Conservation (phyloP, 2,113 vertebrate genomes). For the Fulmarus glacialis region DNA sequence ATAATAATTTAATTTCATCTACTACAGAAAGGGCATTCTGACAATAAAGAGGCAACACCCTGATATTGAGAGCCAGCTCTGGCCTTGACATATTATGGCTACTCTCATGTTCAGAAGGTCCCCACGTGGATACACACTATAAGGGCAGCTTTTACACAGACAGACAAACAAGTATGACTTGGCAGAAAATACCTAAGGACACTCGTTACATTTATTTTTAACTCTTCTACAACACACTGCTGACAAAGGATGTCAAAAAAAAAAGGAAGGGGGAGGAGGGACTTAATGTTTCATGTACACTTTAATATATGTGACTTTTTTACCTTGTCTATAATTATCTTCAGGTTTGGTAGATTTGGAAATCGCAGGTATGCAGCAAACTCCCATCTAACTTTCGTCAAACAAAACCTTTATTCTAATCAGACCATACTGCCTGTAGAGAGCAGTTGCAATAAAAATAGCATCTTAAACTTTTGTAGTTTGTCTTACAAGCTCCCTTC, state of each 20-base stretch:
- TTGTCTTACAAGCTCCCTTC: not conserved
- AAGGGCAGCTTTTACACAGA: not conserved
- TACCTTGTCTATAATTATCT: not conserved
- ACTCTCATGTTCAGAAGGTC: not conserved
- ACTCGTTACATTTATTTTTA: not conserved
- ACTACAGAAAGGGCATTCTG: not conserved
- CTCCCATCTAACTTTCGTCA: not conserved
- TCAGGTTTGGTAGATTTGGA: not conserved
- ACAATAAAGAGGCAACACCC: not conserved
- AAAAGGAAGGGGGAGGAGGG: rapidly evolving
- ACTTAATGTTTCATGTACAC: not conserved
- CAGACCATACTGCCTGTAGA: not conserved
- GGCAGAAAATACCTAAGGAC: not conserved
- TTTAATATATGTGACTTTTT: not conserved
- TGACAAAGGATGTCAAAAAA: not conserved
- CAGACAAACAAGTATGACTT: not conserved
- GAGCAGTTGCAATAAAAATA: not conserved
- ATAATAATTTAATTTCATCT: not conserved
- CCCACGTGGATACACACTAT: rapidly evolving
- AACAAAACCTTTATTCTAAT: not conserved
- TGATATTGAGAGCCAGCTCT: not conserved
- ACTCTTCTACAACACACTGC: not conserved
- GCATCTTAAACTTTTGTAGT: not conserved
- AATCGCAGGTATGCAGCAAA: not conserved
- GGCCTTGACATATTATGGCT: not conserved